phyloP scores from a whole-genome alignment of 2,888 invertebrate genomes.

The Seira musarum region DNA sequence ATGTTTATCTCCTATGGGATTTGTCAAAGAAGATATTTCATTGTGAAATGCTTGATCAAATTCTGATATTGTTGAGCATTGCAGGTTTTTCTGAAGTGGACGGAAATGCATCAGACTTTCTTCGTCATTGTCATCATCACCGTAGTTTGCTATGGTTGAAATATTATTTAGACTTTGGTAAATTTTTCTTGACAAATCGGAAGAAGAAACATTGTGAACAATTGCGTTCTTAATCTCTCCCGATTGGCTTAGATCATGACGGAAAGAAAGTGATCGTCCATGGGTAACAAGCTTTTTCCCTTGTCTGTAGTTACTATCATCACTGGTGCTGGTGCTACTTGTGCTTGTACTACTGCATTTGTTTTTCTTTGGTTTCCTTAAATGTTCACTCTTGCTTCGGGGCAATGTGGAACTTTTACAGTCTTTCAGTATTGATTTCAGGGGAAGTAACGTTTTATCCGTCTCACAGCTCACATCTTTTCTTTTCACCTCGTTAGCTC shows the following conservation, averaged over 20 bases:
- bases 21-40: neutral
- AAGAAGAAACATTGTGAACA: too few relatives aligned
- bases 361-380: slow-evolving; percentile 22
- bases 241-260: too few relatives aligned
- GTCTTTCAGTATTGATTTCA: slow-evolving; percentile 46
- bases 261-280: slow-evolving; percentile 20
- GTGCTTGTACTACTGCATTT: neutral
- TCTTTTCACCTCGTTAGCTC: slow-evolving; percentile 29
- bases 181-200: slow-evolving; percentile 20
- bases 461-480: slow-evolving; percentile 44
- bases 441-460: slow-evolving; percentile 28
- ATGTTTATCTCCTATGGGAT: slow-evolving; percentile 40
- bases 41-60: neutral
- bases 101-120: too few relatives aligned
- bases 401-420: slow-evolving; percentile 50
- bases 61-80: neutral
- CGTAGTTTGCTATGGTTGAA: slow-evolving; percentile 3
- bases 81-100: neutral
- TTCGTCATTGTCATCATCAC: neutral
- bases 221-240: too few relatives aligned
- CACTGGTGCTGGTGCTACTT: neutral
- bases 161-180: slow-evolving; percentile 35
- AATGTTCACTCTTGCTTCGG: slow-evolving; percentile 24
- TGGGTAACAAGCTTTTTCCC: slow-evolving; percentile 14
- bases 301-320: neutral